A percentile compares a stretch with the other conserved stretches of the same genome.
These are phyloP conservation scores for Trachelus troglodyta DNA, from an alignment of 2,888 invertebrate genomes.

Conservation along the genomic window DNA sequence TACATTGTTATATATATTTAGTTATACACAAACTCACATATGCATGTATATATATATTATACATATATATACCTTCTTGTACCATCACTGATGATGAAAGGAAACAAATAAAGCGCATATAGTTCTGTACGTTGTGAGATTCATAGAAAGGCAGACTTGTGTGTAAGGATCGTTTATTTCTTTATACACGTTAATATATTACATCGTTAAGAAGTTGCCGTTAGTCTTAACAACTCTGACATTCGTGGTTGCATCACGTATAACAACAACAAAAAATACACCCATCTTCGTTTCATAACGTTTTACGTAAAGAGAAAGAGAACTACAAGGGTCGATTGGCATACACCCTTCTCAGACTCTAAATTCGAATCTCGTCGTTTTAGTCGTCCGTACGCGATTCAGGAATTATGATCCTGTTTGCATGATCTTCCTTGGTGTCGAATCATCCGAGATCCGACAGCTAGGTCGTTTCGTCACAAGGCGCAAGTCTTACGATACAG, in stretches of 20 bases:
- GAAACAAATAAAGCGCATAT: background rate
- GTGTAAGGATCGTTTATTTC: slow-evolving; percentile 38
- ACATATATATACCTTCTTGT: slow-evolving; percentile 22
- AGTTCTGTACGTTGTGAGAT: background rate
- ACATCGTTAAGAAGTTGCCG: slow-evolving; percentile 50
- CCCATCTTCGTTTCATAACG: background rate
- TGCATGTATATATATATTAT: background rate
- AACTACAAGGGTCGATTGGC: background rate
- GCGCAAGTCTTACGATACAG: background rate
- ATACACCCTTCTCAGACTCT: background rate
- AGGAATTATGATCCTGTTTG: background rate
- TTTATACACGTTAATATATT: slow-evolving; percentile 45
- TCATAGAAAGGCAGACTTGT: background rate
- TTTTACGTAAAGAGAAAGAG: background rate
- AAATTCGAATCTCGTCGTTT: slow-evolving; percentile 27
- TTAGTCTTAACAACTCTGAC: slow-evolving; percentile 39
- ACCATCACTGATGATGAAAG: slow-evolving; percentile 23
- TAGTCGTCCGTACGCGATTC: slow-evolving; percentile 14
- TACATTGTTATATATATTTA: slow-evolving; percentile 21
- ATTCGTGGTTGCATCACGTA: slow-evolving; percentile 33
- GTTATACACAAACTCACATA: too few relatives aligned
- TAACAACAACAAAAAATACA: slow-evolving; percentile 10
- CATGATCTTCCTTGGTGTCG: background rate
- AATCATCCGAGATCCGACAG: background rate
- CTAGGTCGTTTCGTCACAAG: background rate